Conservation (phyloP, 2,888 invertebrate genomes). For the Drosophila bunnanda region DNA sequence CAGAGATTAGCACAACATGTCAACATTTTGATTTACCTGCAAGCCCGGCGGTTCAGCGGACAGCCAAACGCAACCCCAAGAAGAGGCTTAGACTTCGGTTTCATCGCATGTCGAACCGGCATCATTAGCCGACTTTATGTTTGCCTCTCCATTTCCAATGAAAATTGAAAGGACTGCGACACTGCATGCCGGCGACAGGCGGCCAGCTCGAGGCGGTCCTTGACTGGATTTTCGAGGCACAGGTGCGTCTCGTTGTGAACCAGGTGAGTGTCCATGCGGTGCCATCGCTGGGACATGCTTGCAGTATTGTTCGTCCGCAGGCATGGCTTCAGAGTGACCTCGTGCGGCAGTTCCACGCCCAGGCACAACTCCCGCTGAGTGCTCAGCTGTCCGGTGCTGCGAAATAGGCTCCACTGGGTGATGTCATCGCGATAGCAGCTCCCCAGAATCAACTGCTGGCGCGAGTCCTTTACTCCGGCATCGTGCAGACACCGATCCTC, state of each 20-base stretch:
- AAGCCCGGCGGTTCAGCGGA: conserved; percentile 13
- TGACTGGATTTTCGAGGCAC: conserved; percentile 82
- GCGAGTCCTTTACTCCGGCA: conserved; percentile 15
- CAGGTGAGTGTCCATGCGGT: conserved; percentile 75
- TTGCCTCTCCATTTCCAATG: conserved; percentile 80
- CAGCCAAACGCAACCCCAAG: not conserved
- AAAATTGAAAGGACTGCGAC: conserved; percentile 83
- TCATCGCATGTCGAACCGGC: conserved; percentile 12
- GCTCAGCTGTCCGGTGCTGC: conserved; percentile 64
- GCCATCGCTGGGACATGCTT: conserved; percentile 75
- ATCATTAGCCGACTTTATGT: conserved; percentile 45
- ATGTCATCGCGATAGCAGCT: conserved; percentile 70
- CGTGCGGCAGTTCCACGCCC: conserved; percentile 28
- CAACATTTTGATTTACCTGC: conserved; percentile 65
- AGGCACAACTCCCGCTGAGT: conserved; percentile 67
- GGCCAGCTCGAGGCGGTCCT: conserved; percentile 73
- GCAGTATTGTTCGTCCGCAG: not conserved
- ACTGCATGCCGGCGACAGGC: conserved; percentile 77
- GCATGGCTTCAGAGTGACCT: conserved; percentile 43
- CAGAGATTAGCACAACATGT: conserved; percentile 65
- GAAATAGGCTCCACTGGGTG: conserved; percentile 78
- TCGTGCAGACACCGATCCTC: conserved; percentile 76
- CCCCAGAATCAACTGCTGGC: conserved; percentile 50
- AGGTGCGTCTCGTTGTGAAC: conserved; percentile 75
- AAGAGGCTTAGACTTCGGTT: conserved; percentile 14